Base-by-base conservation (phyloP, 1,140 invertebrate genomes). In the Sycophaga agraensis region DNA sequence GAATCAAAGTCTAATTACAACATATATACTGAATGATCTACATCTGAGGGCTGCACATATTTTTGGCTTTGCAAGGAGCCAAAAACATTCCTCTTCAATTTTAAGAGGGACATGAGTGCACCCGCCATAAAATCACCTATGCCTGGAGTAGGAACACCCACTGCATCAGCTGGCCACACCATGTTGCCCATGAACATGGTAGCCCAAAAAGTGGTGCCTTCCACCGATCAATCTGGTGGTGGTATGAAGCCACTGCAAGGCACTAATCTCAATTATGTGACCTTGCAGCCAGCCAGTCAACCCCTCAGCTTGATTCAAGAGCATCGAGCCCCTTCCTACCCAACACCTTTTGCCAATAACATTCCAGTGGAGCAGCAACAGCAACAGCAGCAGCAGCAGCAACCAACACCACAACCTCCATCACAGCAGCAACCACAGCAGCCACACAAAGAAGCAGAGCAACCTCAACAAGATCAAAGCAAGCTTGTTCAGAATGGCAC, bases 281-380 rank as follows among this genome's bases (percentile, higher is more conserved):
- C 76, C 0, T 61, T 80, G 12, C 78, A 80, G 49, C 74, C 77
- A n/a, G 64, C 77, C 4, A 71, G 59, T 56, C 76, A 81, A 43
- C 78, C 80, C 0, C 61, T 81, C 14, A 82, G 80, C 65, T 63
- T 82, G 57, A 78, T 81, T 4, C 80, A 81, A 50, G 80, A 82
- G 43, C 80, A 81, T 43, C 73, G 75, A 64, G 63, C 74, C 4
- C 72, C 73, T 21, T 57, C 73, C 0, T 79, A 78, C 51, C 76
- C 74, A 48, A 63, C 68, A 6, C 57, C 73, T 24, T 73, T 73
- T 8, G 59, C 63, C n/a, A 70, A 65, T 14, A 76, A 73, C 53
- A 64, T 59, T 64, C 56, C 62, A 54, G 60, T 70, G n/a, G 49
- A 61, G 2, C 69, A 72, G 49, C 73, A 72, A 16, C 59, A 63